Percentiles rank a stretch among this genome's conserved stretches.
These are phyloP conservation scores for Galerucella nymphaeae DNA, from an alignment of 2,888 invertebrate genomes.

Conservation along the genomic window DNA sequence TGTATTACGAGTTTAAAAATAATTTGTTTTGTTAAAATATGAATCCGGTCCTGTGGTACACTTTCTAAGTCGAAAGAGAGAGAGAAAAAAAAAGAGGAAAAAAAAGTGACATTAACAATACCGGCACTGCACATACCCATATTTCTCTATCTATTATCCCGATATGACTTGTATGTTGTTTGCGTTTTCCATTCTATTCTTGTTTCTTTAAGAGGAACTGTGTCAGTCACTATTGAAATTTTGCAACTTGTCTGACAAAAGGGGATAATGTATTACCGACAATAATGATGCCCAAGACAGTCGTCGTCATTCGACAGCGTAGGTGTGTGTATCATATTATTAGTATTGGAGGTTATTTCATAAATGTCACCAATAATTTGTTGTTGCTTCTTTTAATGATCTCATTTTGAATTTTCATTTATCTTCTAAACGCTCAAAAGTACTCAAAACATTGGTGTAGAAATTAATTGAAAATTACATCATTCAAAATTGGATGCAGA, in stretches of 20 bases:
- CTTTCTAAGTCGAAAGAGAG: constrained; percentile 1
- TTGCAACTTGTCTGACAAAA: constrained; percentile 26
- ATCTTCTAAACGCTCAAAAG: no score
- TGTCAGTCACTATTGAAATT: constrained; percentile 28
- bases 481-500: no score
- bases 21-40: no score
- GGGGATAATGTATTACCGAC: constrained; percentile 21
- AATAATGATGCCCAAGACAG: constrained; percentile 12
- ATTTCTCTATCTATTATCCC: constrained; percentile 25
- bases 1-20: no score
- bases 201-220: constrained; percentile 20
- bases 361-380: no score
- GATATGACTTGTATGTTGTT: constrained; percentile 26
- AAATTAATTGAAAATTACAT: no score
- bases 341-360: background rate
- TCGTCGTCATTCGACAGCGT: background rate
- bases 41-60: background rate
- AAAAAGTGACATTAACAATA: background rate
- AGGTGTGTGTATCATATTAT: background rate
- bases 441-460: no score
- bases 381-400: no score
- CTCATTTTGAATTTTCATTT: no score
- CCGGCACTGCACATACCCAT: constrained; percentile 10
- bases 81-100: background rate
- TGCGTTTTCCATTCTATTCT: constrained; percentile 20